Conservation (phyloP, 2,113 vertebrate species). For the Larimichthys polyactis region DNA sequence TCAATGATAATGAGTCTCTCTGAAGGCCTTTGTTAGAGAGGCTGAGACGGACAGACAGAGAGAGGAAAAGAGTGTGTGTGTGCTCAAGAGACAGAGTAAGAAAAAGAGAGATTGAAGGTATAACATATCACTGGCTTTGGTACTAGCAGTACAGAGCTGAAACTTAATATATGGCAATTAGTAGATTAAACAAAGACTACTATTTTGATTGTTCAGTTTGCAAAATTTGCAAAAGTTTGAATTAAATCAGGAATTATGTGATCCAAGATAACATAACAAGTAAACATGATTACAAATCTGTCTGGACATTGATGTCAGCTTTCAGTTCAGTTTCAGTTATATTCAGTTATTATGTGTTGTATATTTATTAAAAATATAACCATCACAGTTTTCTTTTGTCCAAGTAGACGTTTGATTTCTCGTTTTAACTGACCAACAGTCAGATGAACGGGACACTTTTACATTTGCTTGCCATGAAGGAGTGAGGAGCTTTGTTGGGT, state of each 20-base stretch:
- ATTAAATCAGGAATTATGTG: too few species aligned
- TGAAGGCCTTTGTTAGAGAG: not conserved
- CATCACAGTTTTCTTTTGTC: too few species aligned
- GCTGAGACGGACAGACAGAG: not conserved
- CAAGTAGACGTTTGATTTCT: too few species aligned
- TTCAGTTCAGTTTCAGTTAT: too few species aligned
- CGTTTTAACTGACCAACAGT: too few species aligned
- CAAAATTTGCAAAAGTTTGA: not conserved
- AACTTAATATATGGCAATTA: not conserved
- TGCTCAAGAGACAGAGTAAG: not conserved
- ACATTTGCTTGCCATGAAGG: not conserved
- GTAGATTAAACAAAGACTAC: not conserved
- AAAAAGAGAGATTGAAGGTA: slow-evolving; percentile 3
- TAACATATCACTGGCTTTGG: not conserved
- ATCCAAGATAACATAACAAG: too few species aligned
- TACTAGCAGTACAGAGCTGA: not conserved
- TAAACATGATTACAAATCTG: too few species aligned
- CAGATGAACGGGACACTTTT: not conserved
- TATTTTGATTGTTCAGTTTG: not conserved
- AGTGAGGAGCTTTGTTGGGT: not conserved
- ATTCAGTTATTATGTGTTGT: too few species aligned
- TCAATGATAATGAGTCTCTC: slow-evolving; percentile 26
- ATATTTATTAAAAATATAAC: too few species aligned
- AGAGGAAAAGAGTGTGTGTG: not conserved
- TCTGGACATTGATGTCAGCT: too few species aligned